Percentiles rank a stretch among this genome's conserved stretches.
phyloP scores from a whole-genome alignment of 2,113 vertebrate genomes.

The Halichoeres trimaculatus region DNA sequence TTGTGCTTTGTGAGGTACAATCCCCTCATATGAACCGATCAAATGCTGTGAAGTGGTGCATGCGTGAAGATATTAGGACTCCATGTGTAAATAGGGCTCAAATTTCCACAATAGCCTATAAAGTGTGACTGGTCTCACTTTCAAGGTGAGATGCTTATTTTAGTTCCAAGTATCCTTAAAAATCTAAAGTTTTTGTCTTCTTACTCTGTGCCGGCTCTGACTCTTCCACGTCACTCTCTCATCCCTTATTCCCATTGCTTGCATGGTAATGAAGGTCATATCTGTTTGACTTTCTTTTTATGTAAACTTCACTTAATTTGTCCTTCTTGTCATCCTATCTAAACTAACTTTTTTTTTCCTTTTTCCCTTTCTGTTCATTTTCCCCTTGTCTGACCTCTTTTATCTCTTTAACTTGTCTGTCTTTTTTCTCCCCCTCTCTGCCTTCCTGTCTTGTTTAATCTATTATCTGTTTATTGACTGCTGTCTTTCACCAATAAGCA shows the following conservation, averaged over 20 bases:
- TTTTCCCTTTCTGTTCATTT: slow-evolving; percentile 10
- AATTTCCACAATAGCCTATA: too few relatives aligned
- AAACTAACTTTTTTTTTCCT: neutral
- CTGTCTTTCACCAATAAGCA: neutral
- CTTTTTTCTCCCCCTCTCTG: slow-evolving; percentile 22
- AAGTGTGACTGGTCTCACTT: neutral
- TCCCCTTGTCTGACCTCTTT: slow-evolving; percentile 19
- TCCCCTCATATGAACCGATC: too few relatives aligned
- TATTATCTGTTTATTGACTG: slow-evolving; percentile 25
- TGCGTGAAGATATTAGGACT: too few relatives aligned
- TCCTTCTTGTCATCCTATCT: slow-evolving; percentile 3
- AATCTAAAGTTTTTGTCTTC: neutral
- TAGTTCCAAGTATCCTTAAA: neutral
- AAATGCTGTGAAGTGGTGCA: too few relatives aligned
- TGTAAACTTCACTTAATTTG: slow-evolving; percentile 11
- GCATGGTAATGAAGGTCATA: slow-evolving; percentile 8
- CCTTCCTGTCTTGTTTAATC: slow-evolving; percentile 5
- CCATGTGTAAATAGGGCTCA: too few relatives aligned
- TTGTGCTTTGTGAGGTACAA: too few relatives aligned
- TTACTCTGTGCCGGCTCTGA: neutral
- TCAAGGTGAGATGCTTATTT: neutral
- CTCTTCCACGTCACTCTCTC: neutral
- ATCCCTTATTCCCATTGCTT: slow-evolving; percentile 2
- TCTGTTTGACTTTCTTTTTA: slow-evolving; percentile 14
- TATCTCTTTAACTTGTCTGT: slow-evolving; percentile 1